Percentiles rank a stretch among this genome's conserved stretches.
These are phyloP conservation scores for Syngnathoides biaculeatus DNA, from an alignment of 2,113 vertebrate species.

Conservation along the genomic window DNA sequence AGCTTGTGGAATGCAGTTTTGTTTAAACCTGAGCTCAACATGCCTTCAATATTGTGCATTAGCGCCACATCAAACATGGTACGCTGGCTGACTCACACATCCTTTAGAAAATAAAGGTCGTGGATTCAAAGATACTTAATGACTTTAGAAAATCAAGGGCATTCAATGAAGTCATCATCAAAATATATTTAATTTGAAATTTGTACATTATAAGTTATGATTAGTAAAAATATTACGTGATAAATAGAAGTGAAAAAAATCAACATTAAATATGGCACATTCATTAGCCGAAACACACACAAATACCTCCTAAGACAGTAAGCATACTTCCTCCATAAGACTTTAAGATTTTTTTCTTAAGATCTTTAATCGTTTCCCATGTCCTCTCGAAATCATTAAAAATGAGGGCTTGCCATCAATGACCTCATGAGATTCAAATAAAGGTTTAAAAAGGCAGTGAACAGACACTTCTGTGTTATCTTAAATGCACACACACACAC, in stretches of 20 bases:
- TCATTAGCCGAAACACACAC: conserved; percentile 11
- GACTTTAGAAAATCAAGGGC: conserved; percentile 37
- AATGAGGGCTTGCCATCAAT: background rate
- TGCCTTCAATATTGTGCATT: conserved; percentile 36
- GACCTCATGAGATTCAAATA: background rate
- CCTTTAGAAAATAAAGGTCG: conserved; percentile 22
- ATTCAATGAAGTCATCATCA: conserved; percentile 24
- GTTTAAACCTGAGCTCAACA: conserved; percentile 47
- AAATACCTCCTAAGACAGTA: too few relatives aligned
- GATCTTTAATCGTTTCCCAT: background rate
- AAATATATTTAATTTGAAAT: conserved; percentile 16
- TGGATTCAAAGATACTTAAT: conserved; percentile 21
- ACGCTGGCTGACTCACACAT: conserved; percentile 13
- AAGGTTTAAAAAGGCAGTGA: conserved; percentile 35
- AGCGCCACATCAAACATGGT: conserved; percentile 28
- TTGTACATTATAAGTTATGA: conserved; percentile 6
- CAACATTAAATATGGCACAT: conserved; percentile 1
- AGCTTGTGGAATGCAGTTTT: conserved; percentile 31
- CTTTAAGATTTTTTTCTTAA: background rate
- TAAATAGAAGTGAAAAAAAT: conserved; percentile 22
- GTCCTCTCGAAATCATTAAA: background rate
- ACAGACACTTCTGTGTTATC: conserved; percentile 17
- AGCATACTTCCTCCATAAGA: too few relatives aligned
- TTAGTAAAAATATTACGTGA: conserved; percentile 9
- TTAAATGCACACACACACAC: conserved; percentile 19